Evolutionary conservation across 1,140 invertebrate genomes (phyloP), one percentile per base, ranked within the genome.

Genomic region (Adoxophyes honmai): DNA sequence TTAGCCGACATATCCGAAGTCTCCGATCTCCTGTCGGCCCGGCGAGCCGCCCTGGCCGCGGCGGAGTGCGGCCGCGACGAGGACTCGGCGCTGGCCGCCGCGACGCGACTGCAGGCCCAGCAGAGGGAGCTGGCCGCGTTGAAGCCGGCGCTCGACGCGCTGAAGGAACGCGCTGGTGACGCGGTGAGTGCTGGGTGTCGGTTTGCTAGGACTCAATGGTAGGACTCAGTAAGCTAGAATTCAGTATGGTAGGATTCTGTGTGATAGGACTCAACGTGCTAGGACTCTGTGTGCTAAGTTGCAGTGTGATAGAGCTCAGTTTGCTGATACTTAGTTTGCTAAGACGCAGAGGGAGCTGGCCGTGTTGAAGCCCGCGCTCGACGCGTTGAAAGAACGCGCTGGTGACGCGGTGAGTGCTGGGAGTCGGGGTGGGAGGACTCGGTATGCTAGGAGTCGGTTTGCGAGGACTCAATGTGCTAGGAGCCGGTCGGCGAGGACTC

Each of bases 1-100:
- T 95, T 96, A 70, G 93, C 95, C 8, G 97, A 98, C 89, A 94
- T 94, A 16, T 91, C 92, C 34, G 97, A 98, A 89, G 95, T 95
- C 10, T 94, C 96, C 66, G 92, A 93, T 34, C 98, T 96, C 96
- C 93, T 98, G 59, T 90, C 92, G 36, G 96, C 98, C 70, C 95
- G 96, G 69, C 90, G 92, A n/a, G 95, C 95, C 0, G 89, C 94
- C 18, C 75, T 98, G 9, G 91, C 92, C 0, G 95, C 93, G 0
- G 90, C 86, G 11, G 97, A 98, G 74, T 93, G 94, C 57, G 96
- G 96, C 0, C 94, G 95, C 57, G 97, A 98, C 81, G 96, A 98
- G 88, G 94, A 96, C 67, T 96, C 96, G 0, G 95, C 96, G 5
- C 93, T 94, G 60, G 92, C 93, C 1, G 87, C 95, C 33, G 88